Conservation (phyloP, 1,140 invertebrate genomes). For the Papilio xuthus region DNA sequence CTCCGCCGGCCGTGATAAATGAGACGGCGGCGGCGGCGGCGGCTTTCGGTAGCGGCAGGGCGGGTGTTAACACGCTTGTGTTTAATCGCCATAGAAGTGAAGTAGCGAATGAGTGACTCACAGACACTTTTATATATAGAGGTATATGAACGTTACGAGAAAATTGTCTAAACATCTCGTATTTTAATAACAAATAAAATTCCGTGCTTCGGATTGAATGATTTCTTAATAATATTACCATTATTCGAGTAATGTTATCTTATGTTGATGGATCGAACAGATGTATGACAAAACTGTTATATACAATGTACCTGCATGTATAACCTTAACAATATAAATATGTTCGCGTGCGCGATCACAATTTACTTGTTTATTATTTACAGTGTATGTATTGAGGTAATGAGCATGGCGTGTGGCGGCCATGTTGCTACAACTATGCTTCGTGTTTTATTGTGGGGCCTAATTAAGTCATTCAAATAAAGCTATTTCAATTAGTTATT, state of each 20-base stretch:
- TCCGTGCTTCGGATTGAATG: no score
- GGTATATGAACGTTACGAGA: no score
- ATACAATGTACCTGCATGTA: background rate
- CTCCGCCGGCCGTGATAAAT: background rate
- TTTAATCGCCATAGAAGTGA: background rate
- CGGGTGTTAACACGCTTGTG: background rate
- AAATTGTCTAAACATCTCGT: no score
- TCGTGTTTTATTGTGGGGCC: background rate
- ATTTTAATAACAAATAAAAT: no score
- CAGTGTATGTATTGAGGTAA: background rate
- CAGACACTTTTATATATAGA: background rate
- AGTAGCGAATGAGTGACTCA: background rate
- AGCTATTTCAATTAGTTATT: background rate
- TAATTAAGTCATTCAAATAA: background rate
- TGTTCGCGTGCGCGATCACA: background rate
- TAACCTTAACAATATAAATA: background rate
- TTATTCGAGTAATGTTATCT: no score
- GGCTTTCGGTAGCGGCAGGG: background rate
- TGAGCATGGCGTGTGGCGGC: background rate
- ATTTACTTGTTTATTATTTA: background rate
- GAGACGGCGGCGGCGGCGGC: slow-evolving; percentile 3
- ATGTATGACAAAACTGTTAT: no score
- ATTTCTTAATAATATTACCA: no score
- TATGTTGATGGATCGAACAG: no score
- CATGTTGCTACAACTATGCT: background rate